phyloP scores from a whole-genome alignment of 2,113 vertebrate genomes.

The Sminthopsis crassicaudata region DNA sequence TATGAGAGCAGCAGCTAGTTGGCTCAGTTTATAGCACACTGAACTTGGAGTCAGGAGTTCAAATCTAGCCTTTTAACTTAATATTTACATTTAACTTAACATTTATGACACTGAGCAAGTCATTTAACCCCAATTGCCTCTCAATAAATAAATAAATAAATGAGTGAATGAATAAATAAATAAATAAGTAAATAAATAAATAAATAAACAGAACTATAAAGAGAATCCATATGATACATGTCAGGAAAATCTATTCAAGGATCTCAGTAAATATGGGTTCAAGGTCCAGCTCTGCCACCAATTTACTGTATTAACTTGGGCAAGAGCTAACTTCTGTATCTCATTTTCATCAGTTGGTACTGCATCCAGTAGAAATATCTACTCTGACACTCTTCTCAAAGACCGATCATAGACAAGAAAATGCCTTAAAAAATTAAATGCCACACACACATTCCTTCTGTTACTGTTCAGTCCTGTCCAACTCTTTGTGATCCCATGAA shows the following conservation, averaged over 20 bases:
- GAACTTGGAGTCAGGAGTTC: no score
- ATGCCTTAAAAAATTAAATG: not conserved
- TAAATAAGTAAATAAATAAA: no score
- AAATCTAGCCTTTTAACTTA: no score
- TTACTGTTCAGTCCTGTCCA: not conserved
- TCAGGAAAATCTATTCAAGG: not conserved
- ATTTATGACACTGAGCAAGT: no score
- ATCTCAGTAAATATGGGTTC: not conserved
- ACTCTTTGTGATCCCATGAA: not conserved
- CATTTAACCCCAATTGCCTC: no score
- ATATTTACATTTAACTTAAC: no score
- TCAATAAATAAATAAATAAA: no score
- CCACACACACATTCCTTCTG: not conserved
- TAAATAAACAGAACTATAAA: not conserved
- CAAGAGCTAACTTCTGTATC: not conserved
- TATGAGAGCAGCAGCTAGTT: no score
- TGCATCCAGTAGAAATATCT: not conserved
- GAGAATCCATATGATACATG: not conserved
- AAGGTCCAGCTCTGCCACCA: not conserved
- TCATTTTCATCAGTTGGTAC: not conserved
- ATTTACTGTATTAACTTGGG: not conserved
- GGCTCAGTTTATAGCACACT: no score
- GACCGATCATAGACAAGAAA: not conserved
- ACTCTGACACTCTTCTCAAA: not conserved
- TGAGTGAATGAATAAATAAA: no score